Base-by-base conservation (phyloP, 2,797 vertebrate genomes). In the Cirrhinus mrigala region DNA sequence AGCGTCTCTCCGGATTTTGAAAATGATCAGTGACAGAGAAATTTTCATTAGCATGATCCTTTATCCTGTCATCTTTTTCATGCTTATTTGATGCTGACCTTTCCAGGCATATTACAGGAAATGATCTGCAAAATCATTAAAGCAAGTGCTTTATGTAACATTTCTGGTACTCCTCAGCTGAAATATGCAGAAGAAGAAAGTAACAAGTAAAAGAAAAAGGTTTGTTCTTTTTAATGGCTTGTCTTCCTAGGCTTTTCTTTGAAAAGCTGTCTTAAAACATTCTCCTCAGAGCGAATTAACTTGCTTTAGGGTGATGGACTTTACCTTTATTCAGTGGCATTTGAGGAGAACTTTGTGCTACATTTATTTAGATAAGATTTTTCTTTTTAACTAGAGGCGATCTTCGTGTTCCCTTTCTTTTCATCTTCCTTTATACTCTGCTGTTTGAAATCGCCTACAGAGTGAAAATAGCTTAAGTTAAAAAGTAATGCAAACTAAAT, bases 321-420 rank as follows among this genome's bases (percentile, higher is more conserved):
- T 87, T 86, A 86, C 84, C 86, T 85, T 87, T 89, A 85, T 87
- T 89, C 84, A 75, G 79, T 88, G 78, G 78, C 87, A 89, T 90
- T 90, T 86, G 60, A 68, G 68, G 64, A 82, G 84, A 90, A 88
- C 89, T 90, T 86, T 88, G 82, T 87, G 87, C 84, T 78, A 76
- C 83, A 77, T 88, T 90, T 88, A 87, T 88, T 87, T 77, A 81
- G 88, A 90, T 90, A 86, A 88, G 85, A 86, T 79, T 82, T 86
- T 87, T 86, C 74, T 82, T 86, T 87, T 83, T 85, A 90, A 86
- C 86, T 86, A 58, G 74, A 87, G 84, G 87, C 88, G 62, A 84
- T 87, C 85, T 78, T 70, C 70, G 54, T 86, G 83, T 86, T 86
- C 64, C 60, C 79, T 79, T 58, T 58, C 71, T 77, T 90, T 91